Conservation (phyloP, 2,797 vertebrate genomes). For the Falco rusticolus region DNA sequence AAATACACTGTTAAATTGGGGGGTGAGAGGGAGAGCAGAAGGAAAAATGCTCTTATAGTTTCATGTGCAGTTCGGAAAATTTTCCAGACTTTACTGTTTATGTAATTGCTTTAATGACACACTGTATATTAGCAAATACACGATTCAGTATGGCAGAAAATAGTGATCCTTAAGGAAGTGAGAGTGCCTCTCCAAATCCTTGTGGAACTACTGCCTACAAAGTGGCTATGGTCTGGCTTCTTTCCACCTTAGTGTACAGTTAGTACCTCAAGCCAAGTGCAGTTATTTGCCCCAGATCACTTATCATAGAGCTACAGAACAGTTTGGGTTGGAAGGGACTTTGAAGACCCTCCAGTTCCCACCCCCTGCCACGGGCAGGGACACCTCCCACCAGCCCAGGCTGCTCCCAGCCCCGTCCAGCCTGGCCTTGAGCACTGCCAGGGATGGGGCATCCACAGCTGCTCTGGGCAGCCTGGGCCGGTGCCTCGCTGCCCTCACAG, state of each 20-base stretch:
- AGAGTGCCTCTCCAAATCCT: background rate
- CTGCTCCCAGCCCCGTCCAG: no score
- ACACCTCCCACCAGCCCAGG: no score
- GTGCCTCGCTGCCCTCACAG: no score
- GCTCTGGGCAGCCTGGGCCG: no score
- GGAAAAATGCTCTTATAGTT: background rate
- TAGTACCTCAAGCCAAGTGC: background rate
- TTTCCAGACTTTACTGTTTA: background rate
- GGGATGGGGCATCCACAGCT: no score
- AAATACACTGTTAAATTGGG: background rate
- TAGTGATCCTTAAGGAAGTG: background rate
- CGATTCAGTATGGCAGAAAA: background rate
- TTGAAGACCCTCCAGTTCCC: no score
- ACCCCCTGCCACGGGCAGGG: no score
- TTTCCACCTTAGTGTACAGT: background rate
- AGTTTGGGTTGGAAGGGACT: no score
- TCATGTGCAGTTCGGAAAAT: background rate
- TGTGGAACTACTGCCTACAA: background rate
- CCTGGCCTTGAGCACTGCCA: no score
- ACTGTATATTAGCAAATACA: background rate
- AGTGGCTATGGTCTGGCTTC: background rate
- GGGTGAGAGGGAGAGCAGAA: background rate
- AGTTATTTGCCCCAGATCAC: background rate
- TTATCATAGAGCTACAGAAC: background rate
- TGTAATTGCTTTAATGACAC: background rate